These are phyloP conservation scores for Ophioninae sp. DNA, from an alignment of 2,888 invertebrate species.

Conservation along the genomic window DNA sequence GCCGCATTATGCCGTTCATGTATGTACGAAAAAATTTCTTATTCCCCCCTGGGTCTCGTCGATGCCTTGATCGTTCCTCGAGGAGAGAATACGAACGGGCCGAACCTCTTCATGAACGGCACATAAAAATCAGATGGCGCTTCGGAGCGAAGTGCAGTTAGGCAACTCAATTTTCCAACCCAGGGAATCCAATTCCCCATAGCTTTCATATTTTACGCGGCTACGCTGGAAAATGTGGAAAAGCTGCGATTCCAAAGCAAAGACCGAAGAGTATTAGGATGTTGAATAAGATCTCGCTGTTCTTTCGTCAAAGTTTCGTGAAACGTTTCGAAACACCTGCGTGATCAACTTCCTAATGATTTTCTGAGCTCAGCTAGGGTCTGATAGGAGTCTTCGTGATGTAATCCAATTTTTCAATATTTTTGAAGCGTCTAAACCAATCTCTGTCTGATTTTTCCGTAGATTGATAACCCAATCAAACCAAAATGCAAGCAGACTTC, in stretches of 20 bases:
- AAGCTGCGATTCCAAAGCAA: conserved; percentile 12
- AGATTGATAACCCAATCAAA: no score
- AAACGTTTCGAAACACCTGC: no score
- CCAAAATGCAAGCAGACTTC: no score
- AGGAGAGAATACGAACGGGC: neutral
- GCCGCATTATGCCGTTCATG: conserved; percentile 74
- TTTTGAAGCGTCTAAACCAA: no score
- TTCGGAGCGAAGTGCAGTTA: conserved; percentile 24
- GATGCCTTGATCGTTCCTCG: conserved; percentile 18
- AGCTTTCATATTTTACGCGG: conserved; percentile 23
- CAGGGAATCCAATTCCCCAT: conserved; percentile 26
- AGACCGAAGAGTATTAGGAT: neutral
- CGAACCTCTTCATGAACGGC: conserved; percentile 15
- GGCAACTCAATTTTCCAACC: conserved; percentile 44
- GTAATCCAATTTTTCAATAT: no score
- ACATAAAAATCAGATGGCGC: conserved; percentile 26
- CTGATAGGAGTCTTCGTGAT: no score
- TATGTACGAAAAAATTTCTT: conserved; percentile 67
- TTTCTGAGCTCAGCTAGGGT: no score
- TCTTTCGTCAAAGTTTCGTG: no score
- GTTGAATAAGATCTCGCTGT: neutral
- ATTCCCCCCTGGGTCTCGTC: conserved; percentile 17
- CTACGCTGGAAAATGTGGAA: conserved; percentile 5
- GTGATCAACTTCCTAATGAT: no score
- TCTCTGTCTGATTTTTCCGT: no score